A percentile compares a stretch with the other conserved stretches of the same genome.
phyloP scores from a whole-genome alignment of 2,113 vertebrate genomes.

The Campylomormyrus numenius region DNA sequence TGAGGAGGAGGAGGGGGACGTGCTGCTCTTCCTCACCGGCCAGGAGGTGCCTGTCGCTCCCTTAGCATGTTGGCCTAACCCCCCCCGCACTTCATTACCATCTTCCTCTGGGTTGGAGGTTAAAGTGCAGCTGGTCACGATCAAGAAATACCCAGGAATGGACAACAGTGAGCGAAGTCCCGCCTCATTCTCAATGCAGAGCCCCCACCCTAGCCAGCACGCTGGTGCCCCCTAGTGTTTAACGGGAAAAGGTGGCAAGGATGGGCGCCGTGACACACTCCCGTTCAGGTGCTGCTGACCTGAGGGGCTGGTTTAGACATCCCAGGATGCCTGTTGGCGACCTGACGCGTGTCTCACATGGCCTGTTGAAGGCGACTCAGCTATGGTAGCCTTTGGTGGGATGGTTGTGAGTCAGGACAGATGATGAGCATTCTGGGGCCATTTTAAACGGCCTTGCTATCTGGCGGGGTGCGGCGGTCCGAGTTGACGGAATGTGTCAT shows the following conservation, averaged over 20 bases:
- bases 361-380: background rate
- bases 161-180: background rate
- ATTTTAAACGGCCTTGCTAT: background rate
- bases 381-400: background rate
- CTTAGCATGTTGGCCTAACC: background rate
- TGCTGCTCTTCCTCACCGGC: conserved; percentile 88
- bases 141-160: background rate
- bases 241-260: background rate
- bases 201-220: background rate
- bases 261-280: background rate
- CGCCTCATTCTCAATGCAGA: background rate
- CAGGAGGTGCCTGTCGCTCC: conserved; percentile 76
- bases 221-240: background rate
- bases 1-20: conserved; percentile 86
- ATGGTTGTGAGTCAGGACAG: background rate
- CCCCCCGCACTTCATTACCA: background rate
- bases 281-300: background rate
- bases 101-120: background rate
- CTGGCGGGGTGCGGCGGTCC: background rate
- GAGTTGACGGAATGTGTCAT: background rate
- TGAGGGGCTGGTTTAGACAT: background rate
- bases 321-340: background rate
- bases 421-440: background rate
- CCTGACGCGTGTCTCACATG: background rate
- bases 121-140: background rate